Evolutionary conservation across 2,888 invertebrate genomes (phyloP).

Genomic region (Drosophila setosimentum): DNA sequence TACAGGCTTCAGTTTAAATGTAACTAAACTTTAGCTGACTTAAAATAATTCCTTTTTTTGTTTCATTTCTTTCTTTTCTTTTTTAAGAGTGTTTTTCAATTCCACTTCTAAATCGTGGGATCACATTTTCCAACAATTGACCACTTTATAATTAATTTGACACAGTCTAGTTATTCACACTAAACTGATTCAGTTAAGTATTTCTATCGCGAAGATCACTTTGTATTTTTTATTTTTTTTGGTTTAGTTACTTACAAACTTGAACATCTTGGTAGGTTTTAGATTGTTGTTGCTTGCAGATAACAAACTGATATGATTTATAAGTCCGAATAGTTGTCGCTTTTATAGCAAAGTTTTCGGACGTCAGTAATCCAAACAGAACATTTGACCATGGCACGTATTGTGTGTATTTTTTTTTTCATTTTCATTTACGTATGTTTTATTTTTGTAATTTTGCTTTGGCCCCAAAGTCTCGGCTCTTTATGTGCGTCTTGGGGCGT

Average conservation of each 20-base stretch:
- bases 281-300: conserved; percentile 56
- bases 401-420: conserved; percentile 7
- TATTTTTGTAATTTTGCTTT: conserved; percentile 59
- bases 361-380: conserved; percentile 41
- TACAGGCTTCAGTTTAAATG: too few species aligned
- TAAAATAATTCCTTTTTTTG: not conserved
- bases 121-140: not conserved
- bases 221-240: not conserved
- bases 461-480: conserved; percentile 49
- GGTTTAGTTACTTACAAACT: conserved; percentile 80
- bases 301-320: conserved; percentile 73
- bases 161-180: not conserved
- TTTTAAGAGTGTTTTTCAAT: not conserved
- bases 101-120: not conserved
- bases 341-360: conserved; percentile 63
- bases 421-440: conserved; percentile 2
- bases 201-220: not conserved
- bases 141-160: not conserved
- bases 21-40: not conserved
- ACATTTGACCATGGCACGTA: conserved; percentile 64
- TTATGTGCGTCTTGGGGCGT: conserved; percentile 66
- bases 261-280: conserved; percentile 79
- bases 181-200: not conserved
- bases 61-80: not conserved
- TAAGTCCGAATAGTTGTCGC: conserved; percentile 37